phyloP scores from a whole-genome alignment of 2,888 invertebrate genomes.

The Alsophila aescularia region DNA sequence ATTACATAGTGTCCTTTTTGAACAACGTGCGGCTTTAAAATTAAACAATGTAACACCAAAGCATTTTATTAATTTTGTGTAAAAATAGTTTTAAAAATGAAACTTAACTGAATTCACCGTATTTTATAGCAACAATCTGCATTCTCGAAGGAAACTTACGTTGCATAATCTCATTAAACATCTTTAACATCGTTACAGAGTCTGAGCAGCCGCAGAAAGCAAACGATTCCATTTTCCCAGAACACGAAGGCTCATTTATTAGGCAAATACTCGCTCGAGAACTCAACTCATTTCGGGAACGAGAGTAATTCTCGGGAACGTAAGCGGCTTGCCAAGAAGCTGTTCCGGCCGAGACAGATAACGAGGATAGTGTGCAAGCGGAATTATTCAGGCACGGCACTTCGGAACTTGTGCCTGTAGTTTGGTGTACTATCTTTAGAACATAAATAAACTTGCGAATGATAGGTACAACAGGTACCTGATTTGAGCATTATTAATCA shows the following conservation, averaged over 20 bases:
- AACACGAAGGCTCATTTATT: conserved; percentile 58
- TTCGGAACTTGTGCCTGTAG: conserved; percentile 6
- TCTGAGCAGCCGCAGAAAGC: conserved; percentile 20
- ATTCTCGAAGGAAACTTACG: conserved; percentile 2
- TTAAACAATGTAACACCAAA: too few species aligned
- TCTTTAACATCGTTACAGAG: conserved; percentile 5
- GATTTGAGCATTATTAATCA: too few species aligned
- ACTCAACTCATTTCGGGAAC: conserved; percentile 7
- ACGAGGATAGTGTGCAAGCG: conserved; percentile 15
- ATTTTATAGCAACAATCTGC: conserved; percentile 8
- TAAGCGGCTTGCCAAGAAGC: conserved; percentile 64
- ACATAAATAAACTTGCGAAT: too few species aligned
- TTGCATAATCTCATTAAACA: conserved; percentile 8
- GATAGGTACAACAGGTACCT: neutral
- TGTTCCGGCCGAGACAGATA: conserved; percentile 34
- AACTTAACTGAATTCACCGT: conserved; percentile 7
- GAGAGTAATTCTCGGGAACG: conserved; percentile 37
- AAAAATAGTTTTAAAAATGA: conserved; percentile 1
- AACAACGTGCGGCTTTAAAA: too few species aligned
- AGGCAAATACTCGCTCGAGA: conserved; percentile 61
- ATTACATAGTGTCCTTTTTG: too few species aligned
- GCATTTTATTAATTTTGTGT: conserved; percentile 2
- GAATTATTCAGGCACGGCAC: conserved; percentile 22
- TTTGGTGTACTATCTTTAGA: neutral
- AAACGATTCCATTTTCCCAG: conserved; percentile 26